Percentiles rank a stretch among this genome's conserved stretches.
Conservation (phyloP, 2,113 vertebrate species). For the Bagarius yarrelli region DNA sequence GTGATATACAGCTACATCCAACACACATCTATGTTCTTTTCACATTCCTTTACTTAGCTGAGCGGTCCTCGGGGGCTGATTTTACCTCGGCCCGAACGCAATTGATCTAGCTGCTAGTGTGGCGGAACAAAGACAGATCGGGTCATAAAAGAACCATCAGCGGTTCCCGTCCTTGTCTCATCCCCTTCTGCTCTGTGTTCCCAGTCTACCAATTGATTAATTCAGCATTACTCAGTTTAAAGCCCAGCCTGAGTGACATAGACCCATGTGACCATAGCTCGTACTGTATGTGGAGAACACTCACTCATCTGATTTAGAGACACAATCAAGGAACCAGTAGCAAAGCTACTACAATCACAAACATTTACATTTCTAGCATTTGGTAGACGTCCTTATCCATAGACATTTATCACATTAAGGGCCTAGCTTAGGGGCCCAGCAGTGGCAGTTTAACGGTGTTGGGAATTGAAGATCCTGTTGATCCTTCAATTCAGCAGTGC, state of each 20-base stretch:
- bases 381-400: no score
- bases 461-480: no score
- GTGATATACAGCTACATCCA: not conserved
- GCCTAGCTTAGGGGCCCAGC: no score
- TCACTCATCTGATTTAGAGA: not conserved
- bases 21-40: not conserved
- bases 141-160: conserved; percentile 40
- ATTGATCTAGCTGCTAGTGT: conserved; percentile 10
- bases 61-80: conserved; percentile 8
- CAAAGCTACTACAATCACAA: no score
- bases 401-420: no score
- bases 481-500: no score
- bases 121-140: conserved; percentile 31
- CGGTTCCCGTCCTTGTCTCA: conserved; percentile 5
- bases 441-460: no score
- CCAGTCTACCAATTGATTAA: conserved; percentile 36
- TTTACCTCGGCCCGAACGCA: conserved; percentile 10
- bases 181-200: conserved; percentile 30
- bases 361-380: no score
- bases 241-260: conserved; percentile 2
- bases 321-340: not conserved
- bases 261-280: not conserved
- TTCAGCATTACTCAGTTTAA: conserved; percentile 26
- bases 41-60: not conserved
- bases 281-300: not conserved